Base-by-base conservation (phyloP, 2,113 vertebrate genomes). In the Microtus pennsylvanicus region DNA sequence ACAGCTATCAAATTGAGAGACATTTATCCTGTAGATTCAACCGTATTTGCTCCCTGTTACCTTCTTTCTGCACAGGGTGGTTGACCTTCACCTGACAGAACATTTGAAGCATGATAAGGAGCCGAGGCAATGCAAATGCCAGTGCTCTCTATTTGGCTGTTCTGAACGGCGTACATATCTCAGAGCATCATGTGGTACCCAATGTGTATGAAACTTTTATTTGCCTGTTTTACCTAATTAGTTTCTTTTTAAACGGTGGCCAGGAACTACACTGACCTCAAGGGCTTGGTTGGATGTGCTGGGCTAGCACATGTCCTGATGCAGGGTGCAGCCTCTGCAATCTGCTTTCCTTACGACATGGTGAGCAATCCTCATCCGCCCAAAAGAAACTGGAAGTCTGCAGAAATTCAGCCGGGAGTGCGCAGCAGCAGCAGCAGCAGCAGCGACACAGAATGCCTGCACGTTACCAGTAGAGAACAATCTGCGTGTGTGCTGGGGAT, bases 101-200 rank as follows among this genome's bases (percentile, higher is more conserved):
- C n/a, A 28, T 2, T 38, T 33, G 24, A 55, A 75, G 22, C 28
- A 17, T 30, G 14, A n/a, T 13, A n/a, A 58, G 38, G 17, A 67
- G 7, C 22, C n/a, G n/a, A 75, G 30, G 7, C 33, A 14, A 11
- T 0, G 7, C 1, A 28, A 1, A 1, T 22, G 58, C 45, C 33
- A 9, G 33, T 13, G 3, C 42, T 42, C 2, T 89, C 30, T 33
- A 10, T 38, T 45, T 8, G 24, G 3, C 5, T 33, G 19, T 58
- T 58, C 47, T n/a, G 55, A 4, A 13, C 33, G 4, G 5, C 2
- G 6, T 45, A 33, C 30, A 16, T 58, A 76, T 45, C 58, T 91
- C 28, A 52, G 52, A 81, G 24, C 52, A 90, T 38, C 17, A 11
- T 35, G 14, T 17, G 6, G 26, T 11, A 35, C 6, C 8, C 22